These are phyloP conservation scores for Epsilonema sp. DNA, from an alignment of 2,888 invertebrate species.

Conservation along the genomic window DNA sequence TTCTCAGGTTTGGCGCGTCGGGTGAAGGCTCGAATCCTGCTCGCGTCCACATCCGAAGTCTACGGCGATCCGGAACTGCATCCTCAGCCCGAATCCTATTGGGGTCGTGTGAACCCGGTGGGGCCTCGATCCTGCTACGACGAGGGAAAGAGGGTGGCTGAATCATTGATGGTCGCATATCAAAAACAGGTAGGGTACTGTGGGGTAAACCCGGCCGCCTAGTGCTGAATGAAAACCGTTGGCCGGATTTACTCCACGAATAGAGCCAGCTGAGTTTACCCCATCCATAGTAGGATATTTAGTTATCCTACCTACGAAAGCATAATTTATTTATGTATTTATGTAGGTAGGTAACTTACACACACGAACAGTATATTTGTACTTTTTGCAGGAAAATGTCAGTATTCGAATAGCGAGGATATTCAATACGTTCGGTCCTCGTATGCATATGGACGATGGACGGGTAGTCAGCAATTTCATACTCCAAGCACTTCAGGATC, in stretches of 20 bases:
- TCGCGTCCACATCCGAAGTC: constrained; percentile 95
- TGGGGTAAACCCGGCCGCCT: too few relatives aligned
- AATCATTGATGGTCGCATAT: constrained; percentile 85
- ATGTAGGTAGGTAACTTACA: too few relatives aligned
- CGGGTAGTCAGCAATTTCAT: constrained; percentile 96
- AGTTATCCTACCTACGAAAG: background rate
- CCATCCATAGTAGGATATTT: background rate
- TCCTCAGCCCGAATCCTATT: constrained; percentile 90
- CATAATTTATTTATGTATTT: too few relatives aligned
- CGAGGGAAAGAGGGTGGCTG: constrained; percentile 95
- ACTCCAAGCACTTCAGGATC: constrained; percentile 76
- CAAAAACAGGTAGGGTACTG: constrained; percentile 61
- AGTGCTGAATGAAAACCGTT: background rate
- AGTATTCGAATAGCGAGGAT: constrained; percentile 87
- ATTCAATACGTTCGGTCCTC: constrained; percentile 93
- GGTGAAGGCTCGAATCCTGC: constrained; percentile 70
- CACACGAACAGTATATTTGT: constrained; percentile 1
- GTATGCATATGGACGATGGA: constrained; percentile 98
- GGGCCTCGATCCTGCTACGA: constrained; percentile 76
- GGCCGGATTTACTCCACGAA: background rate
- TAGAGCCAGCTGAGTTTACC: background rate
- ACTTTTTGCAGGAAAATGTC: constrained; percentile 53
- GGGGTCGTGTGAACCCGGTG: constrained; percentile 98
- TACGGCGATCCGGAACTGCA: constrained; percentile 97
- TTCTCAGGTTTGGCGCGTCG: constrained; percentile 72